Base-by-base conservation (phyloP, 2,888 invertebrate species). In the Drosophila picticornis region DNA sequence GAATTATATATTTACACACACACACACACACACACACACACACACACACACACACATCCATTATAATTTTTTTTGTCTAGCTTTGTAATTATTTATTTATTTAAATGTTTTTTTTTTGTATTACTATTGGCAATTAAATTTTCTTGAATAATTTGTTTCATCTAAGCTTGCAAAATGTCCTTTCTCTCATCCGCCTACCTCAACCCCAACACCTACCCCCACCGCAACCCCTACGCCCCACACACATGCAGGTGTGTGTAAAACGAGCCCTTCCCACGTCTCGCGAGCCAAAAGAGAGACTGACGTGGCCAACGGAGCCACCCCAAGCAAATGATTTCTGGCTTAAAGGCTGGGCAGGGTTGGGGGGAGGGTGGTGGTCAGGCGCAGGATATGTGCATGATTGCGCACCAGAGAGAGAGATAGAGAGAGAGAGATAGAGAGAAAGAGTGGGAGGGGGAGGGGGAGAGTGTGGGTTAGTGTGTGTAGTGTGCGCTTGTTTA, bases 331-430 rank as follows among this genome's bases (percentile, higher is more conserved):
- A 31, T 55, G 50, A 36, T 52, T 31, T 38, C 27, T 22, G 53
- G 40, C 5, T 27, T 16, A 36, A 29, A 13, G 16, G 22, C 46
- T 7, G n/a, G 27, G 43, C 22, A 22, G 25, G 6, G 19, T 9
- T 4, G 27, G 5, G 6, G n/a, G 31, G 25, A 57, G 40, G 65
- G 29, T 61, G 38, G 36, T 46, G 52, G 52, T 38, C 38, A 62
- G 61, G 46, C 61, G 52, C 74, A 83, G 86, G 83, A 83, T 83
- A 70, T 71, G 72, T 77, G 83, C 85, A 68, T 81, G 77, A 83
- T 63, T 80, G 83, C 77, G 68, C 83, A 72, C 72, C 70, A 71
- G 16, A 25, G 46, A 22, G 46, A 52, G 25, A 31, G 56, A 31
- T 16, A 34, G 27, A 32, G 29, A 31, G n/a, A 29, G 27, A 34